phyloP scores from a whole-genome alignment of 2,797 vertebrate species.

The Acanthis flammea region DNA sequence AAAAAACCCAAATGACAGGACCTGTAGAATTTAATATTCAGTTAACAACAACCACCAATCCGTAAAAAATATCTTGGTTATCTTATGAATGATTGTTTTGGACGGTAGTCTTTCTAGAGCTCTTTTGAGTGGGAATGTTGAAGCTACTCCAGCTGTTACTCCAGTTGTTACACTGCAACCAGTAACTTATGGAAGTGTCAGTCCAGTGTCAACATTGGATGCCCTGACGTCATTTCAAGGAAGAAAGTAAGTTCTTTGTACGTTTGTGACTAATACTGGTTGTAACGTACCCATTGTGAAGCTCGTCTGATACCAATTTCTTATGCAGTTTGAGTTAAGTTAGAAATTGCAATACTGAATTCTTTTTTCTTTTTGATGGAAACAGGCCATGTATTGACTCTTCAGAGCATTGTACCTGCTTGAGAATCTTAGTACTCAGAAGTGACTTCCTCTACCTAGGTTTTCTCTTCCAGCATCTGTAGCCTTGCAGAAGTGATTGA shows the following conservation, averaged over 20 bases:
- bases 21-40: neutral
- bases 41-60: neutral
- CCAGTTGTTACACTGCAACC: slow-evolving; percentile 43
- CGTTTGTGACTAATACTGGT: neutral
- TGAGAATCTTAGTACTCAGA: neutral
- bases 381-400: neutral
- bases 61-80: neutral
- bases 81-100: neutral
- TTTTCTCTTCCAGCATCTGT: neutral
- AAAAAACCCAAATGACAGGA: neutral
- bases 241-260: slow-evolving; percentile 79
- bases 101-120: slow-evolving; percentile 68
- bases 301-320: neutral
- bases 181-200: slow-evolving; percentile 45
- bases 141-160: slow-evolving; percentile 49
- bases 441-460: neutral
- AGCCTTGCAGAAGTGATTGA: neutral
- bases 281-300: neutral
- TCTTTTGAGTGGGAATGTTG: slow-evolving; percentile 1
- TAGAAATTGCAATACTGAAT: neutral
- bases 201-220: slow-evolving; percentile 19
- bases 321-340: neutral
- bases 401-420: neutral
- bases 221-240: slow-evolving; percentile 54
- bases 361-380: neutral